Conservation (phyloP, 1,140 invertebrate genomes). For the Matsumurasca onukii region DNA sequence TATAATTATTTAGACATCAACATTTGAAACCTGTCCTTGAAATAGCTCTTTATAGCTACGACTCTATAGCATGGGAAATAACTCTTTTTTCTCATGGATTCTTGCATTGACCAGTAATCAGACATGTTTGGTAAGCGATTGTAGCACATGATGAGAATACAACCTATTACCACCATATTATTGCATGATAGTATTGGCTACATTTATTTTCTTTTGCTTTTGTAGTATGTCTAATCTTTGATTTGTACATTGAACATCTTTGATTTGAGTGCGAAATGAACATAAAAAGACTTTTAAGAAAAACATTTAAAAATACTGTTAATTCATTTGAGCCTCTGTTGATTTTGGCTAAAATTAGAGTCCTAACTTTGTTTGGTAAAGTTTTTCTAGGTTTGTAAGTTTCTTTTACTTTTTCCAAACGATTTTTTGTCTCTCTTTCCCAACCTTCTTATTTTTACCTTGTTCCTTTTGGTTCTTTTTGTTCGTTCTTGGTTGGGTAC, state of each 20-base stretch:
- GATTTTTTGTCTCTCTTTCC: neutral
- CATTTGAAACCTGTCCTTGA: slow-evolving; percentile 38
- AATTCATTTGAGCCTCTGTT: slow-evolving; percentile 16
- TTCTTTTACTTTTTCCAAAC: slow-evolving; percentile 10
- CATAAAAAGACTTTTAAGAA: slow-evolving; percentile 33
- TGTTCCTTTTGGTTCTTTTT: neutral
- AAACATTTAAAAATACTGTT: slow-evolving; percentile 18
- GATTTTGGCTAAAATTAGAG: slow-evolving; percentile 12
- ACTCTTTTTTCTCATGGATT: slow-evolving; percentile 42
- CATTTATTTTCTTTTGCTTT: slow-evolving; percentile 9
- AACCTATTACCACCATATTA: slow-evolving; percentile 31
- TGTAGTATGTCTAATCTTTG: slow-evolving; percentile 4
- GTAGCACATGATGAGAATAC: slow-evolving; percentile 34
- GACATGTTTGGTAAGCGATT: slow-evolving; percentile 31
- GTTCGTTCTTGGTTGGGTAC: neutral
- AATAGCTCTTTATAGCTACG: slow-evolving; percentile 40
- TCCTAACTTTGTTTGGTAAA: slow-evolving; percentile 8
- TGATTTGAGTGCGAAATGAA: slow-evolving; percentile 10
- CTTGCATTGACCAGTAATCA: slow-evolving; percentile 39
- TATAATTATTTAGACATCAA: slow-evolving; percentile 42
- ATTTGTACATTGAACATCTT: slow-evolving; percentile 30
- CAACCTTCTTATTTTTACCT: slow-evolving; percentile 9
- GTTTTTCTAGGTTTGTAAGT: slow-evolving; percentile 18
- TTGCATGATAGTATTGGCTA: slow-evolving; percentile 11
- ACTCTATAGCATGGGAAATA: too few species aligned